Percentiles rank a stretch among this genome's conserved stretches.
Evolutionary conservation across 1,140 invertebrate species (phyloP).

Genomic region (Drosophila elegans): DNA sequence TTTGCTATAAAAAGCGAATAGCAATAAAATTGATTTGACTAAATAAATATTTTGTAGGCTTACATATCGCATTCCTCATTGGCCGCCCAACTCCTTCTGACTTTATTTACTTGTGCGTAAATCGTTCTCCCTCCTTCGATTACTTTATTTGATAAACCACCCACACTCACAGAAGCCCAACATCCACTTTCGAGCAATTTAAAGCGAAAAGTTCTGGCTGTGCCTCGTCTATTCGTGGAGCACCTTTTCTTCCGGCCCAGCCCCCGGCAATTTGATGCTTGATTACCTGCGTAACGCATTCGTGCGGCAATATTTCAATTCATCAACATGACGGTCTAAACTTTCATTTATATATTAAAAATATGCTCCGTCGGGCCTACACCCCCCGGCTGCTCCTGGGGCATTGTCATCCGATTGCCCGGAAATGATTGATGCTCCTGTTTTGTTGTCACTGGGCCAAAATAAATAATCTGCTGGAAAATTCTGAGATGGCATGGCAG

Average conservation of each 20-base stretch:
- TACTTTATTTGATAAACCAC: conserved; percentile 15
- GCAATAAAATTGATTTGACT: conserved; percentile 79
- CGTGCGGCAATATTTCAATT: conserved; percentile 79
- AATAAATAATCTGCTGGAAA: conserved; percentile 59
- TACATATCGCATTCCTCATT: conserved; percentile 16
- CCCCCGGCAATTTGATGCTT: conserved; percentile 50
- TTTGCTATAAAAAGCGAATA: conserved; percentile 61
- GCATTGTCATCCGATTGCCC: conserved; percentile 72
- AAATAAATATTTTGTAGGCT: conserved; percentile 67
- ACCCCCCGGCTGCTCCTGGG: conserved; percentile 19
- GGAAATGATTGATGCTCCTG: conserved; percentile 73
- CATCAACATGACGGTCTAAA: conserved; percentile 70
- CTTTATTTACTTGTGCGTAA: conserved; percentile 38
- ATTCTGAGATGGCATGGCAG: conserved; percentile 12
- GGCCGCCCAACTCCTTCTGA: conserved; percentile 32
- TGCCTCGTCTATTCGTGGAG: conserved; percentile 51
- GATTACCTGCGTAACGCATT: conserved; percentile 73
- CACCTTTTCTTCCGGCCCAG: conserved; percentile 3
- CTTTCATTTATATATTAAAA: conserved; percentile 75
- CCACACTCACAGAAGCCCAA: conserved; percentile 2
- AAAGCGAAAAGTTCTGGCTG: conserved; percentile 54
- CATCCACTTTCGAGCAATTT: conserved; percentile 19
- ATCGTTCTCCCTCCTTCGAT: conserved; percentile 25
- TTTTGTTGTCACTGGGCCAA: conserved; percentile 50
- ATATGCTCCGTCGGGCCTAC: conserved; percentile 23